phyloP scores from a whole-genome alignment of 2,797 vertebrate genomes.

The Phoxinus dragarum region DNA sequence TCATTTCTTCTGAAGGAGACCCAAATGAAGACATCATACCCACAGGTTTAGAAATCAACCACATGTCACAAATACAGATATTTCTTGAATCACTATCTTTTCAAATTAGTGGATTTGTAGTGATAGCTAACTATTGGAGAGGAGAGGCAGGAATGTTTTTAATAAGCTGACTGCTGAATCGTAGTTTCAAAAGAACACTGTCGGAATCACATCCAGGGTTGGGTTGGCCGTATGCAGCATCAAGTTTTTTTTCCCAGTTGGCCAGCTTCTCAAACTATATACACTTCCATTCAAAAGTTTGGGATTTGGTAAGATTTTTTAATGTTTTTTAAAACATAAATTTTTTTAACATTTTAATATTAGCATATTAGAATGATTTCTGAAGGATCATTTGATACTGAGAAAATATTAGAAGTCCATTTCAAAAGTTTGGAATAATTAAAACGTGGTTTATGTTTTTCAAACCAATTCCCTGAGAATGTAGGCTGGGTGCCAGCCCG shows the following conservation, averaged over 20 bases:
- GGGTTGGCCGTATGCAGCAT: background rate
- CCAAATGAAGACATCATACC: conserved; percentile 9
- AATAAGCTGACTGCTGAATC: background rate
- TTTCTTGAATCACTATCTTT: background rate
- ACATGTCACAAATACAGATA: background rate
- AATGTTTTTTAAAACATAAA: no score
- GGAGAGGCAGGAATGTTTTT: background rate
- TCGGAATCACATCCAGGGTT: background rate
- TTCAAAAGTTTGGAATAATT: no score
- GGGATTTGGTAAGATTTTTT: no score
- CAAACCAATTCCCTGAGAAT: no score
- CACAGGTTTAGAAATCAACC: conserved; percentile 5
- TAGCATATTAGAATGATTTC: no score
- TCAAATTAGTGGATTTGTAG: background rate
- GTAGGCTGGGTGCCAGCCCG: no score
- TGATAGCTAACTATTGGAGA: conserved; percentile 7
- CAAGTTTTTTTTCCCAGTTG: background rate
- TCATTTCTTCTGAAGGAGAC: conserved; percentile 24
- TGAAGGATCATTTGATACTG: no score
- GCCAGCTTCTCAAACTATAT: no score
- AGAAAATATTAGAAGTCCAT: no score
- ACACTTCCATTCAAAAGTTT: no score
- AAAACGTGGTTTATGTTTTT: no score
- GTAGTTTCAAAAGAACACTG: background rate
- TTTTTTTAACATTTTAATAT: fast-evolving